Evolutionary conservation across 2,888 invertebrate species (phyloP).

Genomic region (Plemyria rubiginata): DNA sequence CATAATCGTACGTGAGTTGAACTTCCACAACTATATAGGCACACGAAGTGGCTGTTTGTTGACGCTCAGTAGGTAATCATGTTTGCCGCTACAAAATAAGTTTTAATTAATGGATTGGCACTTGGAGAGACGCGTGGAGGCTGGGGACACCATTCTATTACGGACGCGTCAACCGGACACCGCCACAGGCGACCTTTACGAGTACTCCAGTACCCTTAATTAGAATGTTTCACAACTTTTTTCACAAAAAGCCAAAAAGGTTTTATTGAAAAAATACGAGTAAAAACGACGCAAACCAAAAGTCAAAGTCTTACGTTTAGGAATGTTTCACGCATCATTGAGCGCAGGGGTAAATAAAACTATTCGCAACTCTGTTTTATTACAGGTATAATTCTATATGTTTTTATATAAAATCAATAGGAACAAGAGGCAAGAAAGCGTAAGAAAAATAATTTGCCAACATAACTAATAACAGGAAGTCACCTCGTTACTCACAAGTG

Average conservation of each 20-base stretch:
- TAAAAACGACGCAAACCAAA: slow-evolving; percentile 31
- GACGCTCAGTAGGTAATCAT: slow-evolving; percentile 59
- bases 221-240: slow-evolving; percentile 44
- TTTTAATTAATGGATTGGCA: slow-evolving; percentile 85
- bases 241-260: slow-evolving; percentile 26
- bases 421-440: slow-evolving; percentile 59
- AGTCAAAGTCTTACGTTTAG: slow-evolving; percentile 36
- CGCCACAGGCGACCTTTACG: slow-evolving; percentile 41
- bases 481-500: slow-evolving; percentile 82
- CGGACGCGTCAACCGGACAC: slow-evolving; percentile 60
- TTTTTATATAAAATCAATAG: slow-evolving; percentile 59
- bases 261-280: slow-evolving; percentile 24
- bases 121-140: slow-evolving; percentile 75
- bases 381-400: slow-evolving; percentile 49
- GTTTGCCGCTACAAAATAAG: slow-evolving; percentile 77
- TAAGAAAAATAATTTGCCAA: slow-evolving; percentile 79
- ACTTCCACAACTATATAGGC: slow-evolving; percentile 60
- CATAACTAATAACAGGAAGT: slow-evolving; percentile 82
- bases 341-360: slow-evolving; percentile 42
- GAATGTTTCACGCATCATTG: slow-evolving; percentile 42
- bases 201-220: slow-evolving; percentile 38
- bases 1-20: slow-evolving; percentile 66
- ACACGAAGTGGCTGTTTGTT: slow-evolving; percentile 62
- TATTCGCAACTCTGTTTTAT: slow-evolving; percentile 45
- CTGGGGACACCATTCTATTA: slow-evolving; percentile 66